phyloP scores from a whole-genome alignment of 1,140 invertebrate genomes.

The Mya arenaria region DNA sequence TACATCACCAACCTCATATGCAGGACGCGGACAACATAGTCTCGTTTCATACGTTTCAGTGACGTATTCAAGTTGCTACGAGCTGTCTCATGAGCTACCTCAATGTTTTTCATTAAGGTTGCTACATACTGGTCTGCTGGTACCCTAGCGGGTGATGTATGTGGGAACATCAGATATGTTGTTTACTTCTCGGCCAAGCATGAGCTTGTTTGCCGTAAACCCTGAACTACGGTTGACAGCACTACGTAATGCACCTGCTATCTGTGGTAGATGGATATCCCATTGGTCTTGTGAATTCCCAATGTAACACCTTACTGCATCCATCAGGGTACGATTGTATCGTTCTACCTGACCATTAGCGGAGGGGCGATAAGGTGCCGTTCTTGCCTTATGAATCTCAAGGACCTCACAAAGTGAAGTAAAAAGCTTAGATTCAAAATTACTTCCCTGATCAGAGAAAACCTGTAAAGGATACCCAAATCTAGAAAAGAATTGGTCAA shows the following conservation, averaged over 20 bases:
- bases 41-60: constrained; percentile 1
- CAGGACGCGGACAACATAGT: background rate
- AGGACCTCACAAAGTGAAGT: too few species aligned
- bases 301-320: too few species aligned
- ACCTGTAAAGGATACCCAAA: too few species aligned
- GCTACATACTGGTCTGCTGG: background rate
- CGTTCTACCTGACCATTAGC: too few species aligned
- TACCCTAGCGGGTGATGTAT: background rate
- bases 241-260: background rate
- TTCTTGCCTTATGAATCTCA: too few species aligned
- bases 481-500: too few species aligned
- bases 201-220: constrained; percentile 9
- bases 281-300: background rate
- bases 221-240: background rate
- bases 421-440: too few species aligned
- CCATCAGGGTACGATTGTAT: too few species aligned
- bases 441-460: too few species aligned
- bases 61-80: background rate
- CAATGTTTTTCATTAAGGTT: background rate
- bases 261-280: background rate
- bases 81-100: constrained; percentile 5
- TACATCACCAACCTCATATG: background rate
- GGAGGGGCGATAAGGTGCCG: too few species aligned
- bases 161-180: background rate
- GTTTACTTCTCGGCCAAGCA: constrained; percentile 16